Percentiles rank a stretch among this genome's conserved stretches.
phyloP scores from a whole-genome alignment of 2,888 invertebrate genomes.

The Clistopyga incitator region DNA sequence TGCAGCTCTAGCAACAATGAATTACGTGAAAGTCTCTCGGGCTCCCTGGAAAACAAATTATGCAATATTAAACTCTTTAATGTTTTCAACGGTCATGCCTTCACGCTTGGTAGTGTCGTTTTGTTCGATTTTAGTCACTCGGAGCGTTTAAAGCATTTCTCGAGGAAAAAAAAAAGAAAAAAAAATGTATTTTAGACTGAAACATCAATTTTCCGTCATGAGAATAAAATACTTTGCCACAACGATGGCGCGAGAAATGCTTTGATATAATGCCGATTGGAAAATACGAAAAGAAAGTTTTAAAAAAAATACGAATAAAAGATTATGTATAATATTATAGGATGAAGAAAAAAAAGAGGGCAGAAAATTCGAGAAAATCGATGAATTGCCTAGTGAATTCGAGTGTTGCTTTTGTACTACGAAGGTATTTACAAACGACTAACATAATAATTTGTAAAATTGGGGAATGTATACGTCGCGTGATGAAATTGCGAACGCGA shows the following conservation, averaged over 20 bases:
- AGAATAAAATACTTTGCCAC: not conserved
- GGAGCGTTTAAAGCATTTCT: conserved; percentile 63
- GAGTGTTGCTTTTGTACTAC: conserved; percentile 99
- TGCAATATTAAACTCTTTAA: conserved; percentile 20
- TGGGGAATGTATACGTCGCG: conserved; percentile 62
- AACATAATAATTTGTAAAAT: conserved; percentile 69
- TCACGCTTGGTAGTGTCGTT: conserved; percentile 58
- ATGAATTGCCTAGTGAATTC: conserved; percentile 97
- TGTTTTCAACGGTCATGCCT: conserved; percentile 40
- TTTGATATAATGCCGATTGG: conserved; percentile 61
- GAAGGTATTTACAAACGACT: conserved; percentile 89
- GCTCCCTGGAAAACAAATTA: conserved; percentile 56
- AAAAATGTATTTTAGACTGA: not conserved
- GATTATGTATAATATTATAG: conserved; percentile 81
- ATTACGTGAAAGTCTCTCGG: conserved; percentile 62
- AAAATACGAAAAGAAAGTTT: conserved; percentile 31
- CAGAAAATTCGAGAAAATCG: conserved; percentile 89
- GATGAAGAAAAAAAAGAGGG: conserved; percentile 88
- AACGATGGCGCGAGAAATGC: conserved; percentile 22
- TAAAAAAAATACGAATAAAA: conserved; percentile 69
- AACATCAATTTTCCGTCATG: not conserved
- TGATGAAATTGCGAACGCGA: not conserved
- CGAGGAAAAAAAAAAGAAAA: conserved; percentile 4
- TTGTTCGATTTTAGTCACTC: conserved; percentile 46
- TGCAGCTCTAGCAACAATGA: conserved; percentile 40